Evolutionary conservation across 2,113 vertebrate genomes (phyloP).

Genomic region (Pangasianodon gigas): DNA sequence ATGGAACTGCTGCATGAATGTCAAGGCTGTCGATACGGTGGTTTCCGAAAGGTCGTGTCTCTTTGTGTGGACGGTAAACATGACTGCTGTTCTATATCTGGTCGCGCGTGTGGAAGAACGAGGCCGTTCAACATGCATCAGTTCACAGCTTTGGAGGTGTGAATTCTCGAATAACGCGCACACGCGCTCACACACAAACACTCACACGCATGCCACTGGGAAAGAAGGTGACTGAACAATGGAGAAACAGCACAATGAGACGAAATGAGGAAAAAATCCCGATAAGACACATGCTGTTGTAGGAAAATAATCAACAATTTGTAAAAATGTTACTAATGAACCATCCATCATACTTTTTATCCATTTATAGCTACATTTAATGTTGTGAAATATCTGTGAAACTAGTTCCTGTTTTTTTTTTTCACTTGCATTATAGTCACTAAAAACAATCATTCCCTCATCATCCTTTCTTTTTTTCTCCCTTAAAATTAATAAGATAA

Average conservation of each 20-base stretch:
- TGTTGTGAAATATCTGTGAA: not conserved
- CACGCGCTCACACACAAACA: not conserved
- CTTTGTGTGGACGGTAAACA: slow-evolving; percentile 19
- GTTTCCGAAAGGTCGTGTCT: slow-evolving; percentile 22
- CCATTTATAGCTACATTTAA: not conserved
- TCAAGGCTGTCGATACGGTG: slow-evolving; percentile 14
- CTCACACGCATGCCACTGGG: not conserved
- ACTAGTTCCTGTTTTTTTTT: not conserved
- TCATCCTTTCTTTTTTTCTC: not conserved
- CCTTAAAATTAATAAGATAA: not conserved
- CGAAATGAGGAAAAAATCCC: not conserved
- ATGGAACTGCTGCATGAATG: slow-evolving; percentile 13
- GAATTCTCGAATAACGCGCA: not conserved
- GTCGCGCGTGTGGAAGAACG: not conserved
- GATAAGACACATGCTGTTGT: not conserved
- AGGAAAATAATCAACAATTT: not conserved
- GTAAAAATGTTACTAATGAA: not conserved
- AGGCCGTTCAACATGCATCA: slow-evolving; percentile 34
- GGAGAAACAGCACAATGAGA: not conserved
- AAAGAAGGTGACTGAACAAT: not conserved
- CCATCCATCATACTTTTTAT: not conserved
- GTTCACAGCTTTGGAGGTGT: slow-evolving; percentile 35
- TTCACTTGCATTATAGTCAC: not conserved
- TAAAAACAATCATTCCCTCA: not conserved
- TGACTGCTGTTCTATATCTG: not conserved